Conservation (phyloP, 2,888 invertebrate species). For the Hirtodrosophila duncani region DNA sequence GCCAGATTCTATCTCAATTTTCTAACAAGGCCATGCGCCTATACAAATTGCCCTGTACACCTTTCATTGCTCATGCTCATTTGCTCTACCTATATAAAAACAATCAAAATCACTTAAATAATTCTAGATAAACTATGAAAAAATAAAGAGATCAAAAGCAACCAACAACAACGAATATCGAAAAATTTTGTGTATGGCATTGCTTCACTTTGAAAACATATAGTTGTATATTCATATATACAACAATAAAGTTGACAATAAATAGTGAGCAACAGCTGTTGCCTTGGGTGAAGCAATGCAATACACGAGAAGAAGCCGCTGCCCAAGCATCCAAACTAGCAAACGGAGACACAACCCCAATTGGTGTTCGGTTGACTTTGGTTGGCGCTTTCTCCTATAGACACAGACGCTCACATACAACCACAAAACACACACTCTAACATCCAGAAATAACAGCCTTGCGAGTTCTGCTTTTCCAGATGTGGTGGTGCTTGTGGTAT, state of each 20-base stretch:
- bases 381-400: slow-evolving; percentile 37
- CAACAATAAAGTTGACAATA: slow-evolving; percentile 1
- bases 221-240: slow-evolving; percentile 6
- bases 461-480: too few species aligned
- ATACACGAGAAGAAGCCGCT: slow-evolving; percentile 54
- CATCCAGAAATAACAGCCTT: too few species aligned
- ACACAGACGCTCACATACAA: too few species aligned
- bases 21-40: too few species aligned
- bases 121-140: slow-evolving; percentile 11
- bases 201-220: slow-evolving; percentile 34
- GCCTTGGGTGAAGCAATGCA: slow-evolving; percentile 49
- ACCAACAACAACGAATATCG: slow-evolving; percentile 79
- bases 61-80: too few species aligned
- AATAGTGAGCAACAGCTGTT: slow-evolving; percentile 1
- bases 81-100: too few species aligned
- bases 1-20: too few species aligned
- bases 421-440: slow-evolving; percentile 29
- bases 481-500: too few species aligned
- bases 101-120: too few species aligned
- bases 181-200: slow-evolving; percentile 63
- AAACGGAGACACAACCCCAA: slow-evolving; percentile 5
- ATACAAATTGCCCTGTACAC: too few species aligned
- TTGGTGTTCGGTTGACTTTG: slow-evolving; percentile 29
- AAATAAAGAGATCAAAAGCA: slow-evolving; percentile 77
- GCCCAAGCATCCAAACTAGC: slow-evolving; percentile 18